These are phyloP conservation scores for Bradysia coprophila DNA, from an alignment of 1,140 invertebrate genomes.

Conservation along the genomic window DNA sequence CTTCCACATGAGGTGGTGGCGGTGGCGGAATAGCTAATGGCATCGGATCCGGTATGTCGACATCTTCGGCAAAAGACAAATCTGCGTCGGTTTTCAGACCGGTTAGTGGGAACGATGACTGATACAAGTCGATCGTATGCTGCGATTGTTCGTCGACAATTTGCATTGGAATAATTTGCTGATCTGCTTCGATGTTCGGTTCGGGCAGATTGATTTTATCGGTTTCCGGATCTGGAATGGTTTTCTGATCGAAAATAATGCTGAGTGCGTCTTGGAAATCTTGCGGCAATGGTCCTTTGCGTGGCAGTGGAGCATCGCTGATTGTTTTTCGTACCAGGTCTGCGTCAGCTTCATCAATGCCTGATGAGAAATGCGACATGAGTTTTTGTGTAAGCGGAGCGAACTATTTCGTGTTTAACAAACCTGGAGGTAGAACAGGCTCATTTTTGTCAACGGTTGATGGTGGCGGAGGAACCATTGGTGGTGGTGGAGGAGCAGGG, in stretches of 20 bases:
- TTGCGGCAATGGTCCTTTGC: slow-evolving; percentile 27
- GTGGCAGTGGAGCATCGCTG: slow-evolving; percentile 5
- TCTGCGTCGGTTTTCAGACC: neutral
- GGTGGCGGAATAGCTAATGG: neutral
- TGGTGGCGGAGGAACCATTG: slow-evolving; percentile 8
- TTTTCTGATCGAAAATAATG: slow-evolving; percentile 34
- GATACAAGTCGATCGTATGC: neutral
- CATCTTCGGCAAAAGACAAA: neutral
- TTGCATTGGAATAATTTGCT: neutral
- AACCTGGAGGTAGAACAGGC: slow-evolving; percentile 1
- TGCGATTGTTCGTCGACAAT: neutral
- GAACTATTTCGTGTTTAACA: neutral
- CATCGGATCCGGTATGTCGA: neutral
- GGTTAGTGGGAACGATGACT: neutral
- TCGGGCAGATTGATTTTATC: neutral
- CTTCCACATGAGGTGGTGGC: neutral
- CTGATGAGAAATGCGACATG: slow-evolving; percentile 6
- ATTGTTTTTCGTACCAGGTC: slow-evolving; percentile 13
- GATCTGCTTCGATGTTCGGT: neutral
- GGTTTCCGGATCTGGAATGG: neutral
- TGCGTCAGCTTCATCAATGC: slow-evolving; percentile 18
- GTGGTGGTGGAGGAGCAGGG: slow-evolving; percentile 17
- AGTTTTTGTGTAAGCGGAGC: no score
- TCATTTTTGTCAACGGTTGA: neutral
- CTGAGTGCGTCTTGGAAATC: slow-evolving; percentile 51